Base-by-base conservation (phyloP, 1,140 invertebrate genomes). In the Trichoplusia ni region DNA sequence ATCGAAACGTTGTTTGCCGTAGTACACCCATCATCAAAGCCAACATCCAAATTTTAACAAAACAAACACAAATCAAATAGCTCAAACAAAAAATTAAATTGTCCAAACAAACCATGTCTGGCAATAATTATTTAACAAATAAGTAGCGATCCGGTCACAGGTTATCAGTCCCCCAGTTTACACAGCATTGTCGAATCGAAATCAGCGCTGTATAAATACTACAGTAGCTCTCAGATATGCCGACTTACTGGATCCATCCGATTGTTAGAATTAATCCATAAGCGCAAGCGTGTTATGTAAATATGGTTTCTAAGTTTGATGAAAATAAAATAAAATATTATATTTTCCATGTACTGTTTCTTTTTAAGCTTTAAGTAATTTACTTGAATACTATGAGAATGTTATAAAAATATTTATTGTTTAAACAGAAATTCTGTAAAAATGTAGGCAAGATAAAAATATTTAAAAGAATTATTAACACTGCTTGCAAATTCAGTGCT, bases 151-250 rank as follows among this genome's bases (percentile, higher is more conserved):
- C 31, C 58, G 64, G 63, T 58, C 49, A 53, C 69, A 77, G 75
- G 77, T 76, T 79, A 85, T 83, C 77, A 42, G 60, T 64, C 59
- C 33, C 65, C 63, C 33, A 49, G 66, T 80, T 78, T 71, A 75
- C 71, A 69, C 67, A 68, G 72, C 71, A 76, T 75, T 81, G 74
- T 81, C 63, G 70, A 58, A 44, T 61, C 70, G 54, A 80, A 82
- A 82, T 82, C 81, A 82, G 70, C 56, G 78, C 64, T 79, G 70
- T 73, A 82, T 79, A 86, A 86, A 84, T 84, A 83, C 69, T 77
- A 73, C 56, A 65, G 65, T 68, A 64, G 69, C 69, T 64, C 69
- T 64, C 67, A 64, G 70, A 79, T 75, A 75, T 69, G 56, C 56
- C 56, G 49, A 56, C 47, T 71, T 69, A 63, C 59, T 65, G 68